A percentile compares a stretch with the other conserved stretches of the same genome.
phyloP scores from a whole-genome alignment of 2,113 vertebrate genomes.

The Petaurus breviceps region DNA sequence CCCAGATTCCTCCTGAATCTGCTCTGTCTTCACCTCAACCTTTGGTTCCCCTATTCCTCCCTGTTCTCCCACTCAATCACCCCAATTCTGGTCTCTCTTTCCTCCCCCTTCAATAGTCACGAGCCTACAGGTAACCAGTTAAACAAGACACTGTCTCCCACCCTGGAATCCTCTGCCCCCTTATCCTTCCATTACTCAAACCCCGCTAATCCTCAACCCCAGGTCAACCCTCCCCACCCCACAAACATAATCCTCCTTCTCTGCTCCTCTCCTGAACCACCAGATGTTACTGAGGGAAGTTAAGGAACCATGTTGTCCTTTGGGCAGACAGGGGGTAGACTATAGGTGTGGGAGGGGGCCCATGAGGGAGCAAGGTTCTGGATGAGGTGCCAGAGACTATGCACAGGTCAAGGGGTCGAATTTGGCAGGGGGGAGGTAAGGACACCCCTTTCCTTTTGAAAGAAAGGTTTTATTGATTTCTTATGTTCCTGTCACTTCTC shows the following conservation, averaged over 20 bases:
- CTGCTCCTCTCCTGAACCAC: not conserved
- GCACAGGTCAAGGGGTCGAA: not conserved
- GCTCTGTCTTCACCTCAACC: not conserved
- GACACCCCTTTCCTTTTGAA: not conserved
- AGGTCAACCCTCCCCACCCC: too few relatives aligned
- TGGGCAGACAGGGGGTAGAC: too few relatives aligned
- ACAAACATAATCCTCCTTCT: not conserved
- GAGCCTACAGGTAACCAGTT: not conserved
- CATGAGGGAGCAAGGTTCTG: too few relatives aligned
- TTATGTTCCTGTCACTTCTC: not conserved
- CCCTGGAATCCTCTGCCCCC: not conserved
- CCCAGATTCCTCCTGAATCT: not conserved
- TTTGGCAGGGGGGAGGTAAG: not conserved
- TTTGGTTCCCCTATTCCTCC: not conserved
- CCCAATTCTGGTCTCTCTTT: too few relatives aligned
- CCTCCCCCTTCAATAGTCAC: not conserved
- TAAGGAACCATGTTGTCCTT: too few relatives aligned
- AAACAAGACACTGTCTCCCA: not conserved
- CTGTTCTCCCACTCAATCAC: too few relatives aligned
- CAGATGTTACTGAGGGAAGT: not conserved
- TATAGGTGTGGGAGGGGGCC: too few relatives aligned
- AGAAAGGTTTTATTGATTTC: not conserved
- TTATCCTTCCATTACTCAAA: not conserved
- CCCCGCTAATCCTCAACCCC: too few relatives aligned
- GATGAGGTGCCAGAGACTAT: too few relatives aligned